Evolutionary conservation across 2,797 vertebrate species (phyloP), one percentile per base, ranked within the genome.

Genomic region (Melanitta fusca): DNA sequence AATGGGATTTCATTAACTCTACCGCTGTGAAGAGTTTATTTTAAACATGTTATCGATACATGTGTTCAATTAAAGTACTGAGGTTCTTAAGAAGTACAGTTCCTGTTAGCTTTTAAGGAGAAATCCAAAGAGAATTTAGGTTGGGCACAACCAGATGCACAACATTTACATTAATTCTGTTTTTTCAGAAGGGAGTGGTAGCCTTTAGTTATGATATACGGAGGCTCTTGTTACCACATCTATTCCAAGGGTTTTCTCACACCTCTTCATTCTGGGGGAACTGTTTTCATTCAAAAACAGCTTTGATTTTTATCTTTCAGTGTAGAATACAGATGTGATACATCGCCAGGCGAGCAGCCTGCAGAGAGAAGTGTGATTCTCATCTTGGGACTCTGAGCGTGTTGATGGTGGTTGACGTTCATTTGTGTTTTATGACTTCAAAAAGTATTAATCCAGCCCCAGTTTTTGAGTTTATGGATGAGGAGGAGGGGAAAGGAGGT

Each of bases 201-300:
- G 51, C 57, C 30, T 85, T 51, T 92, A 95, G 24, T 88, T 68
- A 68, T 2, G 0, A 39, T 95, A 93, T 89, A 38, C 64, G 11
- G 36, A 87, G 43, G 14, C 24, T 89, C 10, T 49, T 92, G 36
- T 49, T 96, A 74, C 74, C 78, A 81, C 54, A 49, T 75, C 61
- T 94, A 2, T 90, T 96, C 80, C 58, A 81, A 85, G 80, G 45
- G 12, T 87, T 94, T 95, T 95, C 90, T 96, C 84, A 90, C 75
- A 80, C 72, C 34, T 43, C 49, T 96, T 95, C 90, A 65, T 90
- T 96, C 68, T 92, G 43, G 30, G 75, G 38, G 49, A 93, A 38
- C 22, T 32, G 13, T 91, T 93, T 87, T 84, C 34, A 77, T 91
- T 93, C 41, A 86, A 82, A 88, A 94, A 14, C 65, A 85, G 39